phyloP scores from a whole-genome alignment of 2,888 invertebrate genomes.

The Idaea biselata region DNA sequence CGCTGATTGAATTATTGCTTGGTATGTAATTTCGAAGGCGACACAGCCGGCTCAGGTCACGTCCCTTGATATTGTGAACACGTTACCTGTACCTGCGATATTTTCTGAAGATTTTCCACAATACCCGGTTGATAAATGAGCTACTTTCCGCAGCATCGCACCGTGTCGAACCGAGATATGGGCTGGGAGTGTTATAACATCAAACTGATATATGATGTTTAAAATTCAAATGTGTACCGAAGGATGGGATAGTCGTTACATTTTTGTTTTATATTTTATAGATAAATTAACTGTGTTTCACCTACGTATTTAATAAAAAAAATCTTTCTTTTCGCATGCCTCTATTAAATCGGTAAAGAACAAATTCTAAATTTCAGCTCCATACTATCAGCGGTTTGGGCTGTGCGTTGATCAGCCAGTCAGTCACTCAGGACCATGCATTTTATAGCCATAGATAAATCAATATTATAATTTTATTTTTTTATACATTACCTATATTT shows the following conservation, averaged over 20 bases:
- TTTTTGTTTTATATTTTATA: neutral
- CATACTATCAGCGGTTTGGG: too few relatives aligned
- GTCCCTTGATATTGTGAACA: conserved; percentile 50
- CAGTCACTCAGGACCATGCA: too few relatives aligned
- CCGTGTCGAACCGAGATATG: conserved; percentile 29
- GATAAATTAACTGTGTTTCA: too few relatives aligned
- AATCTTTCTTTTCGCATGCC: too few relatives aligned
- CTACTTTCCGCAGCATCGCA: conserved; percentile 25
- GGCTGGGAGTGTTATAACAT: conserved; percentile 19
- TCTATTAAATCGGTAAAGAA: too few relatives aligned
- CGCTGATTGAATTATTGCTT: conserved; percentile 77
- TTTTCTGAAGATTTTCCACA: conserved; percentile 20
- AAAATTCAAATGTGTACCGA: conserved; percentile 7
- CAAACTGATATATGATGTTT: conserved; percentile 16
- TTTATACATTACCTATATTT: too few relatives aligned
- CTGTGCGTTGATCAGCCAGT: too few relatives aligned
- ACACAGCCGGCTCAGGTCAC: conserved; percentile 45
- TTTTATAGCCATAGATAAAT: too few relatives aligned
- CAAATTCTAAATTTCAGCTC: too few relatives aligned
- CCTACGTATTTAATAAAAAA: too few relatives aligned
- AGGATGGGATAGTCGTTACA: neutral
- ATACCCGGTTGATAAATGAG: conserved; percentile 25
- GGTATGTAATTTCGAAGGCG: conserved; percentile 56
- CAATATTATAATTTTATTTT: too few relatives aligned
- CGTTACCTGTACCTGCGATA: conserved; percentile 27